Conservation (phyloP, 1,140 invertebrate genomes). For the Eriosoma lanigerum region DNA sequence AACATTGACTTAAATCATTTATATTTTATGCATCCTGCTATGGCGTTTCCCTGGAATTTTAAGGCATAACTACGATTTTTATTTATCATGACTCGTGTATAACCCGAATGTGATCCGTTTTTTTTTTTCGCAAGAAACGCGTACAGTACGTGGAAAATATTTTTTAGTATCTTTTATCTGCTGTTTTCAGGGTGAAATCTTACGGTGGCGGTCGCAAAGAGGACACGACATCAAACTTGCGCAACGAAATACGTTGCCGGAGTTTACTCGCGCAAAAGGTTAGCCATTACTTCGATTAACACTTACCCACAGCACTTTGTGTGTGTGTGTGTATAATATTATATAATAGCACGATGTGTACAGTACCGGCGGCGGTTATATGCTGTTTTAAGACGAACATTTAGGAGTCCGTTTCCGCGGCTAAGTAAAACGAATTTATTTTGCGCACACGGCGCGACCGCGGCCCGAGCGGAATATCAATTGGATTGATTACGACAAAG, state of each 20-base stretch:
- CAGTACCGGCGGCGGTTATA: too few relatives aligned
- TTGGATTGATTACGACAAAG: slow-evolving; percentile 27
- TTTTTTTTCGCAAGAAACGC: too few relatives aligned
- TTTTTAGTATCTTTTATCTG: neutral
- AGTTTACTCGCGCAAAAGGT: neutral
- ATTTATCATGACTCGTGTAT: too few relatives aligned
- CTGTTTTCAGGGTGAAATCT: neutral
- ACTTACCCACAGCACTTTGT: neutral
- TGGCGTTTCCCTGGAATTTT: too few relatives aligned
- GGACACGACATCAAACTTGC: neutral
- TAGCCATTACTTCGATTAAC: slow-evolving; percentile 29
- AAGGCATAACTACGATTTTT: too few relatives aligned
- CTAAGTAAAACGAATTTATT: slow-evolving; percentile 2
- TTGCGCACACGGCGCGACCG: neutral
- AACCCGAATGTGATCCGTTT: too few relatives aligned
- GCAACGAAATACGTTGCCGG: neutral
- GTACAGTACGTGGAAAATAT: too few relatives aligned
- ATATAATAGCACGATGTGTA: neutral
- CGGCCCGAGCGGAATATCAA: neutral
- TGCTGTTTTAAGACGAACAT: slow-evolving; percentile 25
- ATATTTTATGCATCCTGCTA: too few relatives aligned
- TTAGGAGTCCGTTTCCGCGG: neutral
- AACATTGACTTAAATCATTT: too few relatives aligned
- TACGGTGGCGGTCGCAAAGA: neutral
- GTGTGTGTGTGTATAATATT: too few relatives aligned